Base-by-base conservation (phyloP, 2,797 vertebrate species). In the Catharus ustulatus region DNA sequence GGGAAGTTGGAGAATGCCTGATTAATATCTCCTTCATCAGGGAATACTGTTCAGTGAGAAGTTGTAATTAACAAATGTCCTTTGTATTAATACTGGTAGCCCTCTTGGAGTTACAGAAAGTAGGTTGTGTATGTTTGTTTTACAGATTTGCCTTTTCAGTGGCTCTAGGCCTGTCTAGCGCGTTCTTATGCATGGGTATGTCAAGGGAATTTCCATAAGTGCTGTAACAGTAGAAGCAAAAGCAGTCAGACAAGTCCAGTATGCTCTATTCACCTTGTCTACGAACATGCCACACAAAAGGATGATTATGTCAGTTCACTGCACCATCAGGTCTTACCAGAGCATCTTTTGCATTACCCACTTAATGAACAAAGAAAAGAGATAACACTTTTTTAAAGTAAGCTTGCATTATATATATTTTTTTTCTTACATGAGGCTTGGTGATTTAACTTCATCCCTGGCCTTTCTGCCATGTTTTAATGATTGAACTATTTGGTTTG, bases 231-330 rank as follows among this genome's bases (percentile, higher is more conserved):
- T 79, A 69, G 69, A 86, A 92, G 84, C 19, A 88, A 88, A 96
- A 92, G 95, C 85, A 94, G 96, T 96, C 89, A 62, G 63, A 80
- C 91, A 48, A 90, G 90, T 95, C 75, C 38, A 81, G 5, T 93
- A 29, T 38, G 59, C 80, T 90, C 59, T 71, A 2, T 85, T 93
- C 68, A 67, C 81, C 61, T 80, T 85, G 78, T 91, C 72, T 92
- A 1, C 0, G 1, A 93, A 77, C 78, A 89, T 5, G 26, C 57
- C 64, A 68, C 4, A 54, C 78, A 74, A 49, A 84, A 89, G 34
- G 30, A 43, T 67, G 45, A 77, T 90, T 79, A 55, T 87, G 74
- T 66, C 38, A 63, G 48, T 90, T 94, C 42, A 69, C 78, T 83
- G 48, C 66, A 71, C 84, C 20, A 9, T 92, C 87, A 77, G 1